A percentile compares a stretch with the other conserved stretches of the same genome.
These are phyloP conservation scores for Zeuzera pyrina DNA, from an alignment of 2,888 invertebrate species.

Conservation along the genomic window DNA sequence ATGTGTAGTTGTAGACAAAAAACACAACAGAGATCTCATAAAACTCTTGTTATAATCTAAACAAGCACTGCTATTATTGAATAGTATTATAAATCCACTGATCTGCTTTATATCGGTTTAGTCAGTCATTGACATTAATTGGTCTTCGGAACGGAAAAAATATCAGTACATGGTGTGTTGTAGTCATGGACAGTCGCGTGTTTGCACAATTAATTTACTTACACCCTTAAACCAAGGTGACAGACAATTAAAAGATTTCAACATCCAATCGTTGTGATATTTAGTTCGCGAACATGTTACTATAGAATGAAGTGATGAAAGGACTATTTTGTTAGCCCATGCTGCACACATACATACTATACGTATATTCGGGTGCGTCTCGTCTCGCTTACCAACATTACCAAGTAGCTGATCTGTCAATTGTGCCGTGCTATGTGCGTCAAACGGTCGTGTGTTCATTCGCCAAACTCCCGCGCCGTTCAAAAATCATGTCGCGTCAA, in stretches of 20 bases:
- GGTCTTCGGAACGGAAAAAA: conserved; percentile 47
- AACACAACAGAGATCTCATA: not conserved
- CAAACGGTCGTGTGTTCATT: conserved; percentile 31
- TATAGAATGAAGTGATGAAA: no score
- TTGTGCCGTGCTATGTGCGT: conserved; percentile 51
- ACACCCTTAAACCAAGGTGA: no score
- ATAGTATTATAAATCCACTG: conserved; percentile 32
- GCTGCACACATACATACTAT: not conserved
- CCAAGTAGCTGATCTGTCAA: conserved; percentile 28
- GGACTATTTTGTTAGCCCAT: no score
- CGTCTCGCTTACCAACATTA: not conserved
- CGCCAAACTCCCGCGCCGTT: conserved; percentile 18
- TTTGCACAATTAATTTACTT: no score
- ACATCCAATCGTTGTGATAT: no score
- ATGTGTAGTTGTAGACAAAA: no score
- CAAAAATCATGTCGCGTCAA: no score
- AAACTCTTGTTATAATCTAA: not conserved
- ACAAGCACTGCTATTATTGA: not conserved
- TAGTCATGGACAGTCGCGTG: conserved; percentile 9
- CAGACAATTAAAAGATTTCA: no score
- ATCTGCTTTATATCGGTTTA: conserved; percentile 45
- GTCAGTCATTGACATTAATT: conserved; percentile 63
- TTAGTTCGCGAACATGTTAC: no score
- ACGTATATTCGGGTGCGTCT: not conserved
- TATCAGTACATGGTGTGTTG: conserved; percentile 48